A percentile compares a stretch with the other conserved stretches of the same genome.
These are phyloP conservation scores for Drosophila seguyi DNA, from an alignment of 1,140 invertebrate species.

Conservation along the genomic window DNA sequence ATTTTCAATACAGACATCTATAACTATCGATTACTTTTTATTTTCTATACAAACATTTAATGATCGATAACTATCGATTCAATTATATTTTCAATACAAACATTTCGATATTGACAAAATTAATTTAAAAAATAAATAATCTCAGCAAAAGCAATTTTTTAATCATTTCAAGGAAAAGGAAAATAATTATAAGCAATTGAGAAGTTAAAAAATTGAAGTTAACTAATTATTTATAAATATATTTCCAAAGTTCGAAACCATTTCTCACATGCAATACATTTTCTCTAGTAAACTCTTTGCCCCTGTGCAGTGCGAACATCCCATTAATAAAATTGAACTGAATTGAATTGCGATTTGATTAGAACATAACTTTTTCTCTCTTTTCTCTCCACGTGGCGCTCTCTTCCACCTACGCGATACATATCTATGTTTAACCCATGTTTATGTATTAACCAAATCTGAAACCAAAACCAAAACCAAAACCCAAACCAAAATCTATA, in stretches of 20 bases:
- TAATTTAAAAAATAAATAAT: no score
- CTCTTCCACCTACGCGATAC: constrained; percentile 66
- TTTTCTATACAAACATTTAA: no score
- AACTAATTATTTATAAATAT: background rate
- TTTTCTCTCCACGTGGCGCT: constrained; percentile 77
- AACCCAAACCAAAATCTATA: background rate
- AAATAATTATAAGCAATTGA: background rate
- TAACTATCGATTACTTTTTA: no score
- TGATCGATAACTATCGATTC: background rate
- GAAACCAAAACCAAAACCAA: constrained; percentile 11
- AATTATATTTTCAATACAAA: background rate
- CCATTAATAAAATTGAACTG: constrained; percentile 38
- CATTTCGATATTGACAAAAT: background rate
- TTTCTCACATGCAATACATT: background rate
- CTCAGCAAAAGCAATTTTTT: background rate
- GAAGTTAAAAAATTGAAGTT: background rate
- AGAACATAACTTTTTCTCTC: constrained; percentile 80
- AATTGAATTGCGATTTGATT: constrained; percentile 66
- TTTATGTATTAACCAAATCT: constrained; percentile 45
- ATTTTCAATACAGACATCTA: no score
- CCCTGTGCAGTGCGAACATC: constrained; percentile 22
- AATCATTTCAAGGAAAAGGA: background rate
- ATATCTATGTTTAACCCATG: constrained; percentile 36
- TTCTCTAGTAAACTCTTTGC: background rate
- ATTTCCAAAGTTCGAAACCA: background rate